phyloP scores from a whole-genome alignment of 1,140 invertebrate genomes.

The Papilio machaon region DNA sequence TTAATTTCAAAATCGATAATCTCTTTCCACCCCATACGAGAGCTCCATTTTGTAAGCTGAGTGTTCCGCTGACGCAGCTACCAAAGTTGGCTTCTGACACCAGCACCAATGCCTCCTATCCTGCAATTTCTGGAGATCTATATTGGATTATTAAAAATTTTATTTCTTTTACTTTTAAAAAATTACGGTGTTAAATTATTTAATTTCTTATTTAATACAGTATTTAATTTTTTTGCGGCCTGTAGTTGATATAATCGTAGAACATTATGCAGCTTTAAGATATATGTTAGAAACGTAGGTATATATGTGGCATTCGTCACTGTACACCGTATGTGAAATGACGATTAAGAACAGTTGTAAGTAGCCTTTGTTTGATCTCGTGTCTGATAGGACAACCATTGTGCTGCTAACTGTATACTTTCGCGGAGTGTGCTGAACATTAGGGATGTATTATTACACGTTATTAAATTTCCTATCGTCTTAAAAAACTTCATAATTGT shows the following conservation, averaged over 20 bases:
- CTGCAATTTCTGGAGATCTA: no score
- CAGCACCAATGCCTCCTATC: no score
- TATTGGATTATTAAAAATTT: no score
- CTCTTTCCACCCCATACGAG: no score
- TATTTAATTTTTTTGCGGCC: slow-evolving; percentile 45
- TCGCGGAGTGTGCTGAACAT: slow-evolving; percentile 39
- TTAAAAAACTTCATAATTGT: slow-evolving; percentile 5
- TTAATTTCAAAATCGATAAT: no score
- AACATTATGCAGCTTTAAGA: slow-evolving; percentile 56
- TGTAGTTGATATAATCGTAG: slow-evolving; percentile 44
- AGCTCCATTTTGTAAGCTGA: no score
- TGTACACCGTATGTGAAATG: slow-evolving; percentile 79
- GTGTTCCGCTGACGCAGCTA: no score
- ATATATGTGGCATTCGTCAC: slow-evolving; percentile 55
- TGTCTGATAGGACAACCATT: slow-evolving; percentile 68
- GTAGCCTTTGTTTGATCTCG: slow-evolving; percentile 78
- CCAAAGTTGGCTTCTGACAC: no score
- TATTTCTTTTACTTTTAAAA: no score
- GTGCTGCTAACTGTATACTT: slow-evolving; percentile 53
- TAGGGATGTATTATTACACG: slow-evolving; percentile 40
- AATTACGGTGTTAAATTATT: no score
- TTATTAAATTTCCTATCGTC: slow-evolving; percentile 21
- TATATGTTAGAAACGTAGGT: slow-evolving; percentile 55
- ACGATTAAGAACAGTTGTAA: slow-evolving; percentile 81
- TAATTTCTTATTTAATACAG: no score